Evolutionary conservation across 2,113 vertebrate genomes (phyloP).

Genomic region (Hydrolagus affinis): DNA sequence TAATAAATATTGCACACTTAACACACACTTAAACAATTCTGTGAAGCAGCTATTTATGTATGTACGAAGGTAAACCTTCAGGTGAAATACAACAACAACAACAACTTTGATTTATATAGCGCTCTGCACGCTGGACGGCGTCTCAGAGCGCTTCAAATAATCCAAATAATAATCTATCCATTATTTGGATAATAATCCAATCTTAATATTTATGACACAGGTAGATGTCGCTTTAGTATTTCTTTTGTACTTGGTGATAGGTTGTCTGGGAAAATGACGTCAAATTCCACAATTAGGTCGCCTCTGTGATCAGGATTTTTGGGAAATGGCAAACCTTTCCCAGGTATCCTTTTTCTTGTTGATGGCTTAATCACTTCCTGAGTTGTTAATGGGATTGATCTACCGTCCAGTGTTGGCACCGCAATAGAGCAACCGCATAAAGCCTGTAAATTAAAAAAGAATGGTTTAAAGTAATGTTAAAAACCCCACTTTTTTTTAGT

Average conservation of each 20-base stretch:
- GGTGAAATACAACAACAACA: no score
- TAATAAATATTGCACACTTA: background rate
- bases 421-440: slow-evolving; percentile 91
- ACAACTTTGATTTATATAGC: no score
- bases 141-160: no score
- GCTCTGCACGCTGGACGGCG: no score
- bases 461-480: no score
- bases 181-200: slow-evolving; percentile 47
- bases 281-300: slow-evolving; percentile 94
- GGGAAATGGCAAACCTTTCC: slow-evolving; percentile 87
- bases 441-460: slow-evolving; percentile 61
- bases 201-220: slow-evolving; percentile 68
- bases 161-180: no score
- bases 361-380: slow-evolving; percentile 93
- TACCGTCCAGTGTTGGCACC: slow-evolving; percentile 88
- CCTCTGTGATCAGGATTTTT: slow-evolving; percentile 91
- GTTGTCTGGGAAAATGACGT: slow-evolving; percentile 84
- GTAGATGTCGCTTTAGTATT: slow-evolving; percentile 88
- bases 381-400: slow-evolving; percentile 88
- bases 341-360: slow-evolving; percentile 85
- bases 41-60: background rate
- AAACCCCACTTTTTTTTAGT: no score
- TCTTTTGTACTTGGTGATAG: slow-evolving; percentile 87
- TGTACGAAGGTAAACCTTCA: slow-evolving; percentile 53
- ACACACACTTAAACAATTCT: background rate